A percentile compares a stretch with the other conserved stretches of the same genome.
Conservation (phyloP, 2,113 vertebrate species). For the Nyctibius bracteatus region DNA sequence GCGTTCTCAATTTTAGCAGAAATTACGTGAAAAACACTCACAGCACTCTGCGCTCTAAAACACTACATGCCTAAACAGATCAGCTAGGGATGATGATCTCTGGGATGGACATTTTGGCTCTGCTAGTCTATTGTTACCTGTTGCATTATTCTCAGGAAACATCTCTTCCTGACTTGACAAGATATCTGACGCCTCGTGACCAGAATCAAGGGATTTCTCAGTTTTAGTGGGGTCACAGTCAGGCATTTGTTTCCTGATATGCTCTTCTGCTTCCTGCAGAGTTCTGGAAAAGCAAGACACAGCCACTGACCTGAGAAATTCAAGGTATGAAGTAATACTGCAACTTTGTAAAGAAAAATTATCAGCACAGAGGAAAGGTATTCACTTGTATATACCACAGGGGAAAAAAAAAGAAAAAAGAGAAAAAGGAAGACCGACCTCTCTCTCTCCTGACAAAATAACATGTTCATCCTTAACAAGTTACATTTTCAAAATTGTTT, state of each 20-base stretch:
- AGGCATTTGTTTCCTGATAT: neutral
- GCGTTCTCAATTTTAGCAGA: neutral
- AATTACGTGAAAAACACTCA: neutral
- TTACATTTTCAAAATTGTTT: neutral
- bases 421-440: neutral
- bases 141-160: conserved; percentile 76
- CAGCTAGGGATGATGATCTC: neutral
- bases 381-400: neutral
- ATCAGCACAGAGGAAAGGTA: neutral
- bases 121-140: conserved; percentile 52
- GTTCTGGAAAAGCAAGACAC: conserved; percentile 72
- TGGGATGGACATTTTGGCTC: neutral
- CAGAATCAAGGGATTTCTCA: conserved; percentile 5
- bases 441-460: neutral
- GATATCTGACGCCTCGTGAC: conserved; percentile 68
- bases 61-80: neutral
- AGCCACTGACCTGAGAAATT: conserved; percentile 67
- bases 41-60: neutral
- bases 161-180: conserved; percentile 89
- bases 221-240: conserved; percentile 64
- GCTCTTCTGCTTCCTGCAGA: conserved; percentile 32
- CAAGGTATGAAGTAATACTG: neutral
- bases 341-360: neutral
- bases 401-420: neutral
- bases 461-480: neutral